phyloP scores from a whole-genome alignment of 2,797 vertebrate genomes.

The Phataginus tetradactyla region DNA sequence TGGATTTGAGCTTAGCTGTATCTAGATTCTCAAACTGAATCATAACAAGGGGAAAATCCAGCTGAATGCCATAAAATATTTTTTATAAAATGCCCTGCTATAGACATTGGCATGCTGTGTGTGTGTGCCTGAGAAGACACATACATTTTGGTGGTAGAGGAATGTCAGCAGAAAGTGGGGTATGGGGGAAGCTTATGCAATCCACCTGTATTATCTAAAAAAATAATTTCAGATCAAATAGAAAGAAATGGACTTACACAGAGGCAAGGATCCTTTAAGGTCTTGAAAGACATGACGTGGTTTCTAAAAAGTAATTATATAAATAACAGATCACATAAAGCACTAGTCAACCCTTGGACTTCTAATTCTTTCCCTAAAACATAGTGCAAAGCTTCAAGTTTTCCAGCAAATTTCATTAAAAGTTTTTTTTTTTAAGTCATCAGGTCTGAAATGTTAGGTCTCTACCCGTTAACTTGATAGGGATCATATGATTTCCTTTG shows the following conservation, averaged over 20 bases:
- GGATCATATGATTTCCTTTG: neutral
- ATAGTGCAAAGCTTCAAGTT: neutral
- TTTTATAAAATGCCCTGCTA: neutral
- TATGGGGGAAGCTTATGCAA: neutral
- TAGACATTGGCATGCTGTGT: neutral
- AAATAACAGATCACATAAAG: slow-evolving; percentile 38
- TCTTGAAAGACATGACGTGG: neutral
- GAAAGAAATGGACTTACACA: neutral
- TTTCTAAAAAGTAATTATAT: slow-evolving; percentile 49
- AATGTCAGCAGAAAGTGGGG: neutral
- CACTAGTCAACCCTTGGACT: neutral
- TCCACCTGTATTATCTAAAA: neutral
- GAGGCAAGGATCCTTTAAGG: slow-evolving; percentile 1
- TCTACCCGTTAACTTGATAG: slow-evolving; percentile 15
- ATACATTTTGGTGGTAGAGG: neutral
- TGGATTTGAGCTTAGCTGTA: neutral
- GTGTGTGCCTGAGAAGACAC: neutral
- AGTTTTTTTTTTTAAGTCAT: slow-evolving; percentile 20
- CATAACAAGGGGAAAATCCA: neutral
- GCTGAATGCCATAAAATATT: neutral
- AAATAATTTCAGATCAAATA: neutral
- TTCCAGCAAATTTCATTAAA: slow-evolving; percentile 35
- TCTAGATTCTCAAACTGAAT: neutral
- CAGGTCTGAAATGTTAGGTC: neutral
- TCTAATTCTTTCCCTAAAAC: slow-evolving; percentile 46